Base-by-base conservation (phyloP, 53 echinoderm and acorn worm genomes). In the Paracentrotus lividus region DNA sequence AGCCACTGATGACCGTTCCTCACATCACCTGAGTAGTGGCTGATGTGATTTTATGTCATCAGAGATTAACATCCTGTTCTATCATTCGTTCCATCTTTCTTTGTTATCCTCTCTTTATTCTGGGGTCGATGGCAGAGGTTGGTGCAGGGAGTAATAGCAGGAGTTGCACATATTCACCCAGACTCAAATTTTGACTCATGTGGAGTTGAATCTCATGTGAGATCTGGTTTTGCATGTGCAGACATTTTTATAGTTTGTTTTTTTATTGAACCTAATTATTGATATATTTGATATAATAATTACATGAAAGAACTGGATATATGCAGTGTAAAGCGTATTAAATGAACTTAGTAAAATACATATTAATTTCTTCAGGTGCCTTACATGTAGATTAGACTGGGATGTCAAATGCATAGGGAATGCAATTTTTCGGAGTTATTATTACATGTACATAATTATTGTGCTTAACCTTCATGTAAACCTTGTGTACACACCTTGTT, bases 31-130 rank as follows among this genome's bases (percentile, higher is more conserved):
- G 15, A 89, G 89, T 44, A 38, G 44, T 89, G 89, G 89, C 43
- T 88, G 65, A 60, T 66, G 89, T 89, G 65, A 89, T 89, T 89
- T 89, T 89, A 89, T 89, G 89, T 89, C 89, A 89, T 64, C 89
- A 89, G 65, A 89, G 65, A 89, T 40, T 89, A 89, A 89, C 45
- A 13, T 0, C 34, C 10, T 45, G 15, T 0, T 44, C 12, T 24
- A 44, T 2, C 65, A 6, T 58, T 33, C 45, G 44, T 18, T 8
- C 23, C 38, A 59, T 27, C 43, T 26, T 10, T 24, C 66, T 43
- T 26, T 64, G 14, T 65, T 42, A 64, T 59, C 66, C 9, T 58
- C 89, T 89, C 58, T 43, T 16, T 27, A 61, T 89, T 43, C 31
- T 8, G n/a, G 45, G 64, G 60, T 42, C 3, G 66, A 42, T 64